Conservation (phyloP, 2,888 invertebrate genomes). For the Chironomus riparius region DNA sequence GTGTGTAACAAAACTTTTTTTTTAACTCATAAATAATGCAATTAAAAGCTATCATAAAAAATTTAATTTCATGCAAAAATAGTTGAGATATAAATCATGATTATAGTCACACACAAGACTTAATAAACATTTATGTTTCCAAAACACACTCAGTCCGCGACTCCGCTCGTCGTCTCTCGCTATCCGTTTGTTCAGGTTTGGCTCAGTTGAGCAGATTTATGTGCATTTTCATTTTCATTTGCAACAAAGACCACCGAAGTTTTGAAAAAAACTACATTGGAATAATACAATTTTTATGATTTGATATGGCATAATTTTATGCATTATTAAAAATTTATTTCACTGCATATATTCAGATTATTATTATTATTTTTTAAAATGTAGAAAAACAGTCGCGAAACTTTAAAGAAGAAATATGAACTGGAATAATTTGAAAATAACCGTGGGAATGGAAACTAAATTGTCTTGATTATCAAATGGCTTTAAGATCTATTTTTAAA, state of each 20-base stretch:
- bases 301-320: constrained; percentile 26
- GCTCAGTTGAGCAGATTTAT: not conserved
- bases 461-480: no score
- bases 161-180: not conserved
- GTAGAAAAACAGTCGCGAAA: not conserved
- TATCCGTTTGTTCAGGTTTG: not conserved
- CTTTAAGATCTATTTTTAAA: no score
- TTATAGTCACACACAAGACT: constrained; percentile 13
- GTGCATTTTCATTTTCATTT: not conserved
- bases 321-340: constrained; percentile 22
- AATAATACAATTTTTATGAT: constrained; percentile 12
- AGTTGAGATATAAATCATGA: constrained; percentile 24
- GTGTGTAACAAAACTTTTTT: not conserved
- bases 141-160: not conserved
- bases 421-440: not conserved
- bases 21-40: constrained; percentile 22
- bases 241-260: constrained; percentile 21
- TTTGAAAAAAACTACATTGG: not conserved
- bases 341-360: not conserved
- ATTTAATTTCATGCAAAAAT: constrained; percentile 24
- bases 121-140: constrained; percentile 16
- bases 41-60: constrained; percentile 24
- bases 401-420: not conserved
- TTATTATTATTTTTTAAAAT: no score
- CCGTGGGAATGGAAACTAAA: not conserved